phyloP scores from a whole-genome alignment of 2,797 vertebrate genomes.

The Danio jaintianensis region DNA sequence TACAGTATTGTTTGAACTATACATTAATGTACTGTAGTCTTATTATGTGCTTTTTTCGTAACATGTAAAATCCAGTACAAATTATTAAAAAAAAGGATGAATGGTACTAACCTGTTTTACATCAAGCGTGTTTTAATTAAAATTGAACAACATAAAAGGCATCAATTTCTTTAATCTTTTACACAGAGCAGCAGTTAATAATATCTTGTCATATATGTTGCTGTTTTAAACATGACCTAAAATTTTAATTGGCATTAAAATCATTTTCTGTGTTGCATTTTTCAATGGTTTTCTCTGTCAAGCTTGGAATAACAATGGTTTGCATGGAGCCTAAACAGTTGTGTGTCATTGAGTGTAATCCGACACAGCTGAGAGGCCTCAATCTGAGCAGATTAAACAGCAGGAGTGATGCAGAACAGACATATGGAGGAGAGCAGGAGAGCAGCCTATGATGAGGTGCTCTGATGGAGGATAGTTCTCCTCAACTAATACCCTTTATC shows the following conservation, averaged over 20 bases:
- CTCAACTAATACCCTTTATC: constrained; percentile 65
- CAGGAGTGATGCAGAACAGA: constrained; percentile 65
- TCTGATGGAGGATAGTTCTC: constrained; percentile 62
- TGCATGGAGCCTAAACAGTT: constrained; percentile 24
- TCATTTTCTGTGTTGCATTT: constrained; percentile 5
- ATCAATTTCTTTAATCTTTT: not conserved
- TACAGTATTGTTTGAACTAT: constrained; percentile 84
- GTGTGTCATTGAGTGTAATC: constrained; percentile 66
- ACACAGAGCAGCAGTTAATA: not conserved
- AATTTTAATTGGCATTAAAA: not conserved
- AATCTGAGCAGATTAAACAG: constrained; percentile 73
- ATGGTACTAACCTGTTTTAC: constrained; percentile 43
- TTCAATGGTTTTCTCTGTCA: not conserved
- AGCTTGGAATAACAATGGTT: constrained; percentile 22
- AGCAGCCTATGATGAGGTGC: constrained; percentile 56
- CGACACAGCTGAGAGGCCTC: constrained; percentile 69
- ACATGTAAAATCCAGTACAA: constrained; percentile 85
- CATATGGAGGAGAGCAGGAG: constrained; percentile 59
- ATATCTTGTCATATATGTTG: not conserved
- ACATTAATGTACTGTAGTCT: constrained; percentile 85
- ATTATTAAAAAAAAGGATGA: constrained; percentile 74
- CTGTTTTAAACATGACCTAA: not conserved
- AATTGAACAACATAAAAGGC: not conserved
- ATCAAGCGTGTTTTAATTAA: constrained; percentile 28
- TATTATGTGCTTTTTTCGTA: constrained; percentile 85